Evolutionary conservation across 2,888 invertebrate species (phyloP).

Genomic region (Drosophila lacicola): DNA sequence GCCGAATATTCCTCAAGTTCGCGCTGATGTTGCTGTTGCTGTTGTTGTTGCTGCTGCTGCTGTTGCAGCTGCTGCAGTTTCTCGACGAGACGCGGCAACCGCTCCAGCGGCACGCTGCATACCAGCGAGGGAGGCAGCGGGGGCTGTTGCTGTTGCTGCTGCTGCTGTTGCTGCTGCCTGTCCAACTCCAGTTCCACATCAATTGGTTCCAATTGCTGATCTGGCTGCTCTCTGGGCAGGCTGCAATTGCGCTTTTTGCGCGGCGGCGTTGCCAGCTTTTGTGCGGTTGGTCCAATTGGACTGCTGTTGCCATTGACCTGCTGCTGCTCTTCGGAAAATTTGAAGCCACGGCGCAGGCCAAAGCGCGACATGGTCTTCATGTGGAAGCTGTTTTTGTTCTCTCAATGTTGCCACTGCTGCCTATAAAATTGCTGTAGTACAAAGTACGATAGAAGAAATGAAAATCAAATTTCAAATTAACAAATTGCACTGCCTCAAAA

Average conservation of each 20-base stretch:
- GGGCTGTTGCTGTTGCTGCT: slow-evolving; percentile 2
- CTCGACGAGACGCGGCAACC: slow-evolving; percentile 82
- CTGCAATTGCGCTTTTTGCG: slow-evolving; percentile 54
- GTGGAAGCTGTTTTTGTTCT: slow-evolving; percentile 42
- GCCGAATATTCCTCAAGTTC: slow-evolving; percentile 45
- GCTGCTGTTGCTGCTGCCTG: slow-evolving; percentile 12
- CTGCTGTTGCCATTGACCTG: slow-evolving; percentile 63
- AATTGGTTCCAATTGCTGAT: slow-evolving; percentile 45
- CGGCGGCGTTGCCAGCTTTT: slow-evolving; percentile 51
- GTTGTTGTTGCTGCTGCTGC: slow-evolving; percentile 15
- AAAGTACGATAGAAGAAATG: slow-evolving; percentile 15
- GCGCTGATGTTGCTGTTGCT: slow-evolving; percentile 35
- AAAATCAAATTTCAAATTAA: slow-evolving; percentile 28
- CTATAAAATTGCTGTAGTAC: slow-evolving; percentile 18
- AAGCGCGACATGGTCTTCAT: slow-evolving; percentile 82
- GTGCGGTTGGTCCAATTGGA: slow-evolving; percentile 38
- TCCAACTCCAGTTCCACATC: slow-evolving; percentile 51
- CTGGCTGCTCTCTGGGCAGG: slow-evolving; percentile 29
- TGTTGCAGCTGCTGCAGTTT: slow-evolving; percentile 66
- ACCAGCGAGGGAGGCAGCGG: slow-evolving; percentile 56
- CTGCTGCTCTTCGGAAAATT: slow-evolving; percentile 75
- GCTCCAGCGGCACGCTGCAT: slow-evolving; percentile 83
- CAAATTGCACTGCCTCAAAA: slow-evolving; percentile 34
- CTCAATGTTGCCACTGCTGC: slow-evolving; percentile 41
- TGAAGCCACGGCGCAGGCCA: slow-evolving; percentile 81